Evolutionary conservation across 53 echinoderm and acorn worm genomes (phyloP).

Genomic region (Holothuria scabra): DNA sequence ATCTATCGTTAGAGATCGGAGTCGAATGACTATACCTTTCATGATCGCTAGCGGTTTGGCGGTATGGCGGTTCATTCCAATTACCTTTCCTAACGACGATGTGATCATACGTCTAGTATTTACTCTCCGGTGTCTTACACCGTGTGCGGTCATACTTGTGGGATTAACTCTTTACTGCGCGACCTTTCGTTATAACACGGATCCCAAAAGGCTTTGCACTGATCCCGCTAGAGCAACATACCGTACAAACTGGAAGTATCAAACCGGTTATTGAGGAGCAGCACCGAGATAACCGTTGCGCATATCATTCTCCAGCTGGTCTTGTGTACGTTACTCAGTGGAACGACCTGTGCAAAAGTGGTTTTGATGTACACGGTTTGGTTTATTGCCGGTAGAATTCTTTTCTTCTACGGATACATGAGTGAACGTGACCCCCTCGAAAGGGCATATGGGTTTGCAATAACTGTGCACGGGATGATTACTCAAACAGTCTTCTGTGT

Average conservation of each 20-base stretch:
- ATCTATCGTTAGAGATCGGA: neutral
- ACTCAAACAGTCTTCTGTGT: neutral
- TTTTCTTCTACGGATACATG: slow-evolving; percentile 4
- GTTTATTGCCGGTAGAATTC: slow-evolving; percentile 5
- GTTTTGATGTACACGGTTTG: slow-evolving; percentile 2
- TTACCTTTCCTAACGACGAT: slow-evolving; percentile 10
- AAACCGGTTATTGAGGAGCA: slow-evolving; percentile 1
- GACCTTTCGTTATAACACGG: neutral
- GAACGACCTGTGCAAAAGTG: neutral
- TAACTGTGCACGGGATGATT: neutral
- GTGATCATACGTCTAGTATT: neutral
- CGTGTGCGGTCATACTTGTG: neutral
- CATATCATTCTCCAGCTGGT: slow-evolving; percentile 15
- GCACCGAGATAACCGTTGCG: neutral
- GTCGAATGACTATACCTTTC: neutral
- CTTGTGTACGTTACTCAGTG: neutral
- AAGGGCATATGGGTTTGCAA: neutral
- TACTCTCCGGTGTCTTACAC: slow-evolving; percentile 8
- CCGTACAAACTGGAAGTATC: slow-evolving; percentile 22
- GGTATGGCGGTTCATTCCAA: neutral
- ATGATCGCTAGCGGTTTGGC: neutral
- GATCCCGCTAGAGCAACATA: slow-evolving; percentile 16
- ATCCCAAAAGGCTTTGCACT: slow-evolving; percentile 14
- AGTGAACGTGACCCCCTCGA: slow-evolving; percentile 7
- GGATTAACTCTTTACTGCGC: neutral